Evolutionary conservation across 2,888 invertebrate species (phyloP).

Genomic region (Dorcus parallelipipedus): DNA sequence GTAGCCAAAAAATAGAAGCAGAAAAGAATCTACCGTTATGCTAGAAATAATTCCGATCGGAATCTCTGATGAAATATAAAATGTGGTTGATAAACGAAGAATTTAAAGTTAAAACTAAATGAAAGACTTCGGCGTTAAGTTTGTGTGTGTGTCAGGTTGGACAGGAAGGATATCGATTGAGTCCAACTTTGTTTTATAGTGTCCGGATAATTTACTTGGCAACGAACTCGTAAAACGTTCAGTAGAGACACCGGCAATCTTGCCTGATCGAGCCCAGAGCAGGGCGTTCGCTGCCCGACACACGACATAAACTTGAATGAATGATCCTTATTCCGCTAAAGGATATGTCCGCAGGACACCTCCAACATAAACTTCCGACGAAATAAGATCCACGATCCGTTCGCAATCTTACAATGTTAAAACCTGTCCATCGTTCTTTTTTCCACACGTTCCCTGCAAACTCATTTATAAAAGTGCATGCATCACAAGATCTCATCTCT

Average conservation of each 20-base stretch:
- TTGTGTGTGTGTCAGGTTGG: conserved; percentile 23
- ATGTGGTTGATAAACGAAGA: too few species aligned
- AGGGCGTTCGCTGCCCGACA: conserved; percentile 15
- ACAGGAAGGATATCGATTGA: conserved; percentile 29
- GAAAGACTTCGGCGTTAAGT: conserved; percentile 5
- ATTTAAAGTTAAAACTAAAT: too few species aligned
- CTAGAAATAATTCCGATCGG: too few species aligned
- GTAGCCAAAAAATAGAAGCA: too few species aligned
- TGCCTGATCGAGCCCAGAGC: conserved; percentile 20
- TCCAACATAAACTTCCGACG: conserved; percentile 14
- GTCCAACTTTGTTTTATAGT: conserved; percentile 31
- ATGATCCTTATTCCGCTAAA: conserved; percentile 22
- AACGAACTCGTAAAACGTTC: conserved; percentile 36
- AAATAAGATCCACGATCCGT: conserved; percentile 13
- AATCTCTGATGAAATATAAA: too few species aligned
- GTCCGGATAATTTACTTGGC: conserved; percentile 35
- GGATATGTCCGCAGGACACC: conserved; percentile 13
- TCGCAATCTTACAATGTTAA: conserved; percentile 3
- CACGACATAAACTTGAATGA: conserved; percentile 23
- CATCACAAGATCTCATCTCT: too few species aligned
- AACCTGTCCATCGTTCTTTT: background rate
- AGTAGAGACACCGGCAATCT: conserved; percentile 28
- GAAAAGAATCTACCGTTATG: too few species aligned
- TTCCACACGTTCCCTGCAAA: too few species aligned
- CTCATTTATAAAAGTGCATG: too few species aligned